A percentile compares a stretch with the other conserved stretches of the same genome.
Conservation (phyloP, 1,140 invertebrate species). For the Heliconius nattereri region DNA sequence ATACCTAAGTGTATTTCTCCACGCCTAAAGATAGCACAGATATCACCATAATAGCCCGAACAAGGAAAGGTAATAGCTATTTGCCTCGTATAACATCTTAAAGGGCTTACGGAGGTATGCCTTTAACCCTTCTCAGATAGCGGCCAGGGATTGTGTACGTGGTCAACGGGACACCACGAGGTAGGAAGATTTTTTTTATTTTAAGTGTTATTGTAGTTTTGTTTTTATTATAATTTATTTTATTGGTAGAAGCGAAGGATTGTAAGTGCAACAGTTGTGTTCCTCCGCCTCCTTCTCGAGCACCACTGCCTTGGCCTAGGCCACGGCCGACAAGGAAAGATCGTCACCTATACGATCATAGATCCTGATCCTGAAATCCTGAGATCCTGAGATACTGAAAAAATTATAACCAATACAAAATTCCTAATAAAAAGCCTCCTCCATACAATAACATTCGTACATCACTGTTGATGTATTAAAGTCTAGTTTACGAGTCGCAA, state of each 20-base stretch:
- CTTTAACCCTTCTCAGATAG: conserved; percentile 33
- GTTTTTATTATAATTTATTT: neutral
- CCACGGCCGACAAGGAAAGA: too few species aligned
- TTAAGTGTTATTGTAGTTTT: too few species aligned
- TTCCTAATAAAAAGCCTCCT: neutral
- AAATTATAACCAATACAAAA: neutral
- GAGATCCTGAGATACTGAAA: too few species aligned
- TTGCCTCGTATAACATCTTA: conserved; percentile 35
- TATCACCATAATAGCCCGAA: conserved; percentile 26
- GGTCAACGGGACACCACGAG: conserved; percentile 17
- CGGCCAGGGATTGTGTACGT: conserved; percentile 28
- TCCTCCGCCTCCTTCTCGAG: too few species aligned
- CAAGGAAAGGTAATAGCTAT: conserved; percentile 33
- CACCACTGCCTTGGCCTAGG: too few species aligned
- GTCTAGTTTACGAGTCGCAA: conserved; percentile 39
- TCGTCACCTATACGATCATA: too few species aligned
- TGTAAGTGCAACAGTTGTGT: too few species aligned
- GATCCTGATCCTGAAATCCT: too few species aligned
- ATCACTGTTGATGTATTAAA: conserved; percentile 29
- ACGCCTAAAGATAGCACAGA: conserved; percentile 9
- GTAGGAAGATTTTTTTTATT: neutral
- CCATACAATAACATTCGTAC: neutral
- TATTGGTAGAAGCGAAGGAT: neutral
- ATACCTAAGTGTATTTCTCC: neutral
- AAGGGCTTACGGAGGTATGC: conserved; percentile 31